Percentiles rank a stretch among this genome's conserved stretches.
Evolutionary conservation across 1,140 invertebrate genomes (phyloP).

Genomic region (Oreohelix idahoensis): DNA sequence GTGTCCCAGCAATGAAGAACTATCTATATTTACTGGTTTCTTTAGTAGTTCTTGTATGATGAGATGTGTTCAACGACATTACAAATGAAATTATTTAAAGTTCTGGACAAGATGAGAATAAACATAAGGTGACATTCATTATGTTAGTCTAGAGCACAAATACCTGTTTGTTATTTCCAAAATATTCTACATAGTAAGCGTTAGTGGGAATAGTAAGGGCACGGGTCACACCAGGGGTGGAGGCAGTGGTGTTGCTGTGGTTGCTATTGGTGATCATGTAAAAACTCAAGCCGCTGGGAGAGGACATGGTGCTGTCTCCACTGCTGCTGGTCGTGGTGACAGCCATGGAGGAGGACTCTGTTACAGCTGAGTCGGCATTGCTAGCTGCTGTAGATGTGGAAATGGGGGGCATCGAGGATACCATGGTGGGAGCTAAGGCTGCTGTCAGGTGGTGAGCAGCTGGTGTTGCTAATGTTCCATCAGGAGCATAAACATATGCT

Average conservation of each 20-base stretch:
- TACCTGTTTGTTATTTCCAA: conserved; percentile 41
- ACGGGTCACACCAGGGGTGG: not conserved
- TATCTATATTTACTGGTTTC: too few relatives aligned
- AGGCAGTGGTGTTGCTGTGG: not conserved
- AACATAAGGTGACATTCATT: not conserved
- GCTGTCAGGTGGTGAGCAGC: not conserved
- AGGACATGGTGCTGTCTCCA: not conserved
- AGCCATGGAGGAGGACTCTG: not conserved
- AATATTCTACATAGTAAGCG: conserved; percentile 37
- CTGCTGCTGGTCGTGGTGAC: not conserved
- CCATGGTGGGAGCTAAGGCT: not conserved
- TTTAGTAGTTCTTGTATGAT: too few relatives aligned
- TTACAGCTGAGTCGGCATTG: not conserved
- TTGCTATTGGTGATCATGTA: not conserved
- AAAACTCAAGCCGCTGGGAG: not conserved
- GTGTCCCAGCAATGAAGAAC: too few relatives aligned
- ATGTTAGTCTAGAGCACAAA: not conserved
- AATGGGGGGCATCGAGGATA: not conserved
- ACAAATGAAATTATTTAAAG: too few relatives aligned
- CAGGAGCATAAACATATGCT: conserved; percentile 6
- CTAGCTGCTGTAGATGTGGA: not conserved
- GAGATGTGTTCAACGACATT: too few relatives aligned
- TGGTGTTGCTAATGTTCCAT: not conserved
- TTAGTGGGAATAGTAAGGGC: conserved; percentile 10
- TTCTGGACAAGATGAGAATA: not conserved